Conservation (phyloP, 2,888 invertebrate species). For the Cremastinae sp. region DNA sequence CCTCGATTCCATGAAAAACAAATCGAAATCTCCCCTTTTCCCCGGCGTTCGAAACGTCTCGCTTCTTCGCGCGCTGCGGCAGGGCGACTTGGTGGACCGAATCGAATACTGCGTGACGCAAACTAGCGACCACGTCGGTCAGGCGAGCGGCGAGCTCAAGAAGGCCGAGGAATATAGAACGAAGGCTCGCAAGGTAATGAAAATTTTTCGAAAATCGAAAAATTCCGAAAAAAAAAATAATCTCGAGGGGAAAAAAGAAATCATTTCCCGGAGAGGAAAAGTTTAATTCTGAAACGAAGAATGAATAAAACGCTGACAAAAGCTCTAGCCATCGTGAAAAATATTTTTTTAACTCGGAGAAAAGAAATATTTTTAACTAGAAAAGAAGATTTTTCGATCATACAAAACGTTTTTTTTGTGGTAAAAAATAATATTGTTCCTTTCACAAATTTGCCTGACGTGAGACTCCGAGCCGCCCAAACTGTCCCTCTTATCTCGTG, state of each 20-base stretch:
- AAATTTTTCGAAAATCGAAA: conserved; percentile 12
- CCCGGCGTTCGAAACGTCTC: conserved; percentile 68
- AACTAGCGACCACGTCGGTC: conserved; percentile 91
- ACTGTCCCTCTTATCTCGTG: no score
- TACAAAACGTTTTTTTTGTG: no score
- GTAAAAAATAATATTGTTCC: no score
- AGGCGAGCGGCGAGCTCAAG: conserved; percentile 89
- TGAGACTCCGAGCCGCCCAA: no score
- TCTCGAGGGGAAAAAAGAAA: background rate
- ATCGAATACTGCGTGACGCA: conserved; percentile 96
- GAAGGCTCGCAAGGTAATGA: conserved; percentile 93
- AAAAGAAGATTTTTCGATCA: no score
- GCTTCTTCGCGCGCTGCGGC: conserved; percentile 70
- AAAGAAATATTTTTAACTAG: no score
- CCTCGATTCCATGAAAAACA: background rate
- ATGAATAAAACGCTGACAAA: background rate
- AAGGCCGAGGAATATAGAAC: conserved; percentile 91
- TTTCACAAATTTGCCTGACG: no score
- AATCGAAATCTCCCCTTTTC: conserved; percentile 46
- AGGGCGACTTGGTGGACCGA: conserved; percentile 97
- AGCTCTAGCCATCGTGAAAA: background rate
- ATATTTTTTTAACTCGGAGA: no score
- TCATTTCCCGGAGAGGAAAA: conserved; percentile 4
- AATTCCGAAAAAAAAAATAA: conserved; percentile 9
- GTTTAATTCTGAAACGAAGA: background rate